Evolutionary conservation across 37 sponge, comb jelly and placozoan genomes (phyloP).

Genomic region (Ephydatia muelleri): DNA sequence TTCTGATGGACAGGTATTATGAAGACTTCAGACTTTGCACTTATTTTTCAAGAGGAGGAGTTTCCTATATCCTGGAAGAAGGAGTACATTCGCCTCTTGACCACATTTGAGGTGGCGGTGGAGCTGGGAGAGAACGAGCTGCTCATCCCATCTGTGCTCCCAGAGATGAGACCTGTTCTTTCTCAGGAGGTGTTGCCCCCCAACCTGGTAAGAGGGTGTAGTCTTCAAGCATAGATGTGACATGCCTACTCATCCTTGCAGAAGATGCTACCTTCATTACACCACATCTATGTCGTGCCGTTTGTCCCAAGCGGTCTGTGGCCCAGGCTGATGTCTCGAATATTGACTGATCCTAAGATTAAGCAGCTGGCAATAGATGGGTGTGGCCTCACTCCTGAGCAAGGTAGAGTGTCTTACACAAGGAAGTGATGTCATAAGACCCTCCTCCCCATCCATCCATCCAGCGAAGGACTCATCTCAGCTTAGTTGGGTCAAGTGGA

Average conservation of each 20-base stretch:
- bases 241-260: neutral
- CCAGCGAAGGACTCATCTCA: constrained; percentile 23
- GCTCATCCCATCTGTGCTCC: constrained; percentile 82
- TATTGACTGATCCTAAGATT: constrained; percentile 65
- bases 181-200: constrained; percentile 27
- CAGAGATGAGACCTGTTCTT: constrained; percentile 42
- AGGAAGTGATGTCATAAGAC: neutral
- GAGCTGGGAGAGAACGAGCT: constrained; percentile 66
- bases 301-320: constrained; percentile 91
- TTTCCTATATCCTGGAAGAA: constrained; percentile 81
- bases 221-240: neutral
- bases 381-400: constrained; percentile 49
- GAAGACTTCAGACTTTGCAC: constrained; percentile 63
- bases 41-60: constrained; percentile 74
- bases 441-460: neutral
- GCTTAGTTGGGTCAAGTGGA: constrained; percentile 76
- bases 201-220: constrained; percentile 26
- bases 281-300: constrained; percentile 53
- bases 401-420: constrained; percentile 15
- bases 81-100: constrained; percentile 82
- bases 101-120: constrained; percentile 89
- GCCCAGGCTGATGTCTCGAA: constrained; percentile 82
- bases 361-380: constrained; percentile 55
- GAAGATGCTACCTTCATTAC: constrained; percentile 65
- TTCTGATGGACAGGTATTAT: constrained; percentile 59